Base-by-base conservation (phyloP, 2,888 invertebrate species). In the Chrysotoxum bicinctum region DNA sequence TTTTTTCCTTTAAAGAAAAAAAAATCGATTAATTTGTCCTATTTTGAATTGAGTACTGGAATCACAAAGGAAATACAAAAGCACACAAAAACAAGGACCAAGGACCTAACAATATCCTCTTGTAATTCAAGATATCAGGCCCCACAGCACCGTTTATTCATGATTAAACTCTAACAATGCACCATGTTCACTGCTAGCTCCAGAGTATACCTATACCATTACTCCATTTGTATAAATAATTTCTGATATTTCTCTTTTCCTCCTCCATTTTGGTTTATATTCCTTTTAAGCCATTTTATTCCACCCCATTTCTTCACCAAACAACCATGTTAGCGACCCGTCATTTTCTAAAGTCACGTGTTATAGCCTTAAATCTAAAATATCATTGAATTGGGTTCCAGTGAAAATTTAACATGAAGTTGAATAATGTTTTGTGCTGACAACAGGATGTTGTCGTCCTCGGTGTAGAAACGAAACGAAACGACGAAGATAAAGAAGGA, bases 401-500 rank as follows among this genome's bases (percentile, higher is more conserved):
- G n/a, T 54, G 43, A 35, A 78, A 75, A 76, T 48, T 74, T 69
- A 69, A 48, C 70, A 70, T 50, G 16, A 43, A 56, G 32, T 58
- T 80, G 58, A 85, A 80, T 76, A 73, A 85, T 76, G 81, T 70
- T 79, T 84, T 69, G 21, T 79, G 76, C 68, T 73, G 81, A 72
- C 80, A 85, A 81, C 84, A 85, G 76, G 76, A 70, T 81, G 70
- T 75, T 7, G 23, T 50, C 2, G 26, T 26, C 26, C 4, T 26
- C n/a, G 26, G 14, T 23, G 12, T 23, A 50, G 1, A 26, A 50
- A 48, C 19, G 5, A 32, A 14, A 14, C 23, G 1, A 26, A 50
- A 48, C 19, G 5, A 32, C 40, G 16, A 35, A 48, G 2, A 21
- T 7, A 26, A 30, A 50, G 50, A 23, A 21, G 70, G 19, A 64